Percentiles rank a stretch among this genome's conserved stretches.
Conservation (phyloP, 2,797 vertebrate species). For the Pipistrellus pipistrellus region DNA sequence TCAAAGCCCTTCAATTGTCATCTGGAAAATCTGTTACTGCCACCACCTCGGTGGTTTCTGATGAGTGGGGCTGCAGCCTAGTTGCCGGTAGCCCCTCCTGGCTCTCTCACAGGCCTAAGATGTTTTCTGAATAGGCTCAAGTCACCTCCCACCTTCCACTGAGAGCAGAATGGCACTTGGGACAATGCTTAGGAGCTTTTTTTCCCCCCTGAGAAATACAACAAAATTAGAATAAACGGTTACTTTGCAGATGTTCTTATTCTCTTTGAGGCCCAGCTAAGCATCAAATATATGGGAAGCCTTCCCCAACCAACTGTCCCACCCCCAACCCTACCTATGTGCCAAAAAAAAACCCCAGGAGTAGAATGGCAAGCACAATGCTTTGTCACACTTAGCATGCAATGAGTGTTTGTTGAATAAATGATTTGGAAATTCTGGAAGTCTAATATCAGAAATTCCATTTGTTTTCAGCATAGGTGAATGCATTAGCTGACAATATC, state of each 20-base stretch:
- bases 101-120: neutral
- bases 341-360: neutral
- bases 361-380: neutral
- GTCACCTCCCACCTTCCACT: neutral
- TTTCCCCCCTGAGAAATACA: neutral
- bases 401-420: neutral
- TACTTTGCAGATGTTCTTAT: conserved; percentile 35
- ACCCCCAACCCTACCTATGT: neutral
- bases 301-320: neutral
- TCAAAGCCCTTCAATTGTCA: conserved; percentile 87
- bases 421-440: conserved; percentile 60
- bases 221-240: conserved; percentile 19
- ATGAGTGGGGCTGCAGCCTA: conserved; percentile 57
- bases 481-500: conserved; percentile 50
- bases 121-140: conserved; percentile 35
- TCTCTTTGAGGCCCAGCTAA: conserved; percentile 5
- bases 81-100: neutral
- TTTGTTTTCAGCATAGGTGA: conserved; percentile 64
- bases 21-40: conserved; percentile 78
- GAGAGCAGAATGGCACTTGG: neutral
- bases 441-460: conserved; percentile 63
- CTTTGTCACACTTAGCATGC: conserved; percentile 31
- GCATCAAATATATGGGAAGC: neutral
- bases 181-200: neutral
- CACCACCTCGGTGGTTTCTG: conserved; percentile 65